A percentile compares a stretch with the other conserved stretches of the same genome.
Conservation (phyloP, 2,797 vertebrate genomes). For the Netta rufina region DNA sequence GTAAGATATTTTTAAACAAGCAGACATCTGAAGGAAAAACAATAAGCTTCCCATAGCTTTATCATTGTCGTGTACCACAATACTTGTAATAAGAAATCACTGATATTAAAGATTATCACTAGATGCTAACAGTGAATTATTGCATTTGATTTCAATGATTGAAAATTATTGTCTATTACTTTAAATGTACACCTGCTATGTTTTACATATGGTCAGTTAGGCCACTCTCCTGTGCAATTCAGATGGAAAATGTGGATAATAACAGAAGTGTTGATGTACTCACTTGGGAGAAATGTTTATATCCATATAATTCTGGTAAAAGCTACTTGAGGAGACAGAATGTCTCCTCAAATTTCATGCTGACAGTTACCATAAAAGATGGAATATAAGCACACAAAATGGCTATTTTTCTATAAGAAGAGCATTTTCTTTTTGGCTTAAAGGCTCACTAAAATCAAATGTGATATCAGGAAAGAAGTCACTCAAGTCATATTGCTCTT, state of each 20-base stretch:
- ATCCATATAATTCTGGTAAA: neutral
- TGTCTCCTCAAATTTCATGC: neutral
- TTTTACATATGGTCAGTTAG: neutral
- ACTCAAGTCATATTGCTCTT: neutral
- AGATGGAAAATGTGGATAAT: neutral
- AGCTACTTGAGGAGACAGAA: neutral
- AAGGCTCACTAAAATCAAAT: constrained; percentile 11
- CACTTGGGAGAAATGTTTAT: neutral
- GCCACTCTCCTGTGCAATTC: neutral
- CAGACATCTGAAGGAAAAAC: neutral
- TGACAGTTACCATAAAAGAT: neutral
- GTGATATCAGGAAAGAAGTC: neutral
- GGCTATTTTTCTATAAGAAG: neutral
- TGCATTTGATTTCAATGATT: neutral
- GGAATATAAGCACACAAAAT: neutral
- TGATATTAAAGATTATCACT: neutral
- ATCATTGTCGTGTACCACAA: neutral
- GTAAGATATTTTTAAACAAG: neutral
- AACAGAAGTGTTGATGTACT: neutral
- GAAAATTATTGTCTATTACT: neutral
- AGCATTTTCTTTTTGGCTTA: neutral
- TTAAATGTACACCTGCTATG: neutral
- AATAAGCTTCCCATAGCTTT: neutral
- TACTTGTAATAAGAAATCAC: neutral
- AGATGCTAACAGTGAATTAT: neutral